Evolutionary conservation across 2,797 vertebrate genomes (phyloP).

Genomic region (Pangasius sanitwongsei): DNA sequence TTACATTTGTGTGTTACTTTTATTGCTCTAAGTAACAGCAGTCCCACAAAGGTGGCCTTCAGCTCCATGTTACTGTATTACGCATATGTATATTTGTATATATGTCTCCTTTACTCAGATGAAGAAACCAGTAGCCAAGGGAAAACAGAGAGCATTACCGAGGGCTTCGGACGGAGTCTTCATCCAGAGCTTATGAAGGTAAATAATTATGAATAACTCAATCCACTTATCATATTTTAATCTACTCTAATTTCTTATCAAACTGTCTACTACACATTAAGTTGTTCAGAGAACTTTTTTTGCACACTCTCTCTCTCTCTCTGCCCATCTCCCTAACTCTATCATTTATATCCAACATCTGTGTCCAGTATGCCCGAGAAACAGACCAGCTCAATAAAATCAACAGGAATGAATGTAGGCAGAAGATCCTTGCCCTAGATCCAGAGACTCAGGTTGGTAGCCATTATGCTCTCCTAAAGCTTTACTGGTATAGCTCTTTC

Average conservation of each 20-base stretch:
- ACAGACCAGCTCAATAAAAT: constrained; percentile 95
- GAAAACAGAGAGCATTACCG: constrained; percentile 88
- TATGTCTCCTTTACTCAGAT: constrained; percentile 72
- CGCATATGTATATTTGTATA: neutral
- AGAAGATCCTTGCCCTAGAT: constrained; percentile 91
- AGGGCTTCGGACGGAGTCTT: constrained; percentile 90
- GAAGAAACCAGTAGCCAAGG: constrained; percentile 87
- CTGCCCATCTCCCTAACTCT: neutral
- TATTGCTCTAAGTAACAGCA: constrained; percentile 3
- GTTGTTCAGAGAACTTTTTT: constrained; percentile 30
- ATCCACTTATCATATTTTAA: neutral
- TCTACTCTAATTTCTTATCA: neutral
- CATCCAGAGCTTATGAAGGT: constrained; percentile 97
- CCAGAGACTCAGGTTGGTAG: constrained; percentile 89
- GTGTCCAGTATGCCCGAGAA: constrained; percentile 89
- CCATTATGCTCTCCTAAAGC: neutral
- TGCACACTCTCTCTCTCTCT: constrained; percentile 33
- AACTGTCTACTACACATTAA: neutral
- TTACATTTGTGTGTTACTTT: neutral
- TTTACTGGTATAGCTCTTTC: neutral
- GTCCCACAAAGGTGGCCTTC: neutral
- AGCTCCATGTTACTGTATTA: neutral
- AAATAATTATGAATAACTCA: constrained; percentile 51
- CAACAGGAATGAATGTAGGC: constrained; percentile 90
- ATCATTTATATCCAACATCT: constrained; percentile 37